These are phyloP conservation scores for Symphodus melops DNA, from an alignment of 2,113 vertebrate genomes.

Conservation along the genomic window DNA sequence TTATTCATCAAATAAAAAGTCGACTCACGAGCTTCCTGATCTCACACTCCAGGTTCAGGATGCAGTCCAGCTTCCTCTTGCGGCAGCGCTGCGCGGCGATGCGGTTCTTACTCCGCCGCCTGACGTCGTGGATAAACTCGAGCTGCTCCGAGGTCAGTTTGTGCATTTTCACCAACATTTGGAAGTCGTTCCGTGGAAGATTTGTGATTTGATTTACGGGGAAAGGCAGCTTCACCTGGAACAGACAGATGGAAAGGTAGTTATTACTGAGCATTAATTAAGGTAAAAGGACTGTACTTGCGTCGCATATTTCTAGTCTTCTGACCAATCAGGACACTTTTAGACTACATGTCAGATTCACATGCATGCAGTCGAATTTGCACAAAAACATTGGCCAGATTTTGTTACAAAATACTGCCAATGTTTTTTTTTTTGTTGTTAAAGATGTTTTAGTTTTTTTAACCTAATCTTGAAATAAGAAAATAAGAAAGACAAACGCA, in stretches of 20 bases:
- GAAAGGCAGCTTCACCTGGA: constrained; percentile 98
- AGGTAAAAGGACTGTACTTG: neutral
- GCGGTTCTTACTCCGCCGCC: constrained; percentile 96
- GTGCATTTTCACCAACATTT: constrained; percentile 99
- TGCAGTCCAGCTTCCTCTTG: constrained; percentile 99
- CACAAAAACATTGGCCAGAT: too few species aligned
- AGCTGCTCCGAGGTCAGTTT: constrained; percentile 98
- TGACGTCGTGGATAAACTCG: constrained; percentile 97
- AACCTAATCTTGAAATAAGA: too few species aligned
- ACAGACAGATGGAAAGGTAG: constrained; percentile 46
- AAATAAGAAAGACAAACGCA: too few species aligned
- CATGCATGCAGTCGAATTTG: too few species aligned
- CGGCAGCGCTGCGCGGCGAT: constrained; percentile 99
- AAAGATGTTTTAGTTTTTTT: too few species aligned
- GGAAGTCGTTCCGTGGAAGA: constrained; percentile 99
- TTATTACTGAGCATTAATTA: neutral
- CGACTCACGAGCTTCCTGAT: constrained; percentile 92
- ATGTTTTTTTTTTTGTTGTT: too few species aligned
- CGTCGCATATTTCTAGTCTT: too few species aligned
- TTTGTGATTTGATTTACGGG: constrained; percentile 99
- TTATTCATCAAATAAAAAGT: neutral
- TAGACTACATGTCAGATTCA: too few species aligned
- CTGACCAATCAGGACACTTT: too few species aligned
- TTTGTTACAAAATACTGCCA: too few species aligned
- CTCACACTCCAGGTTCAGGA: constrained; percentile 98